phyloP scores from a whole-genome alignment of 2,888 invertebrate genomes.

The Latrodectus hesperus region DNA sequence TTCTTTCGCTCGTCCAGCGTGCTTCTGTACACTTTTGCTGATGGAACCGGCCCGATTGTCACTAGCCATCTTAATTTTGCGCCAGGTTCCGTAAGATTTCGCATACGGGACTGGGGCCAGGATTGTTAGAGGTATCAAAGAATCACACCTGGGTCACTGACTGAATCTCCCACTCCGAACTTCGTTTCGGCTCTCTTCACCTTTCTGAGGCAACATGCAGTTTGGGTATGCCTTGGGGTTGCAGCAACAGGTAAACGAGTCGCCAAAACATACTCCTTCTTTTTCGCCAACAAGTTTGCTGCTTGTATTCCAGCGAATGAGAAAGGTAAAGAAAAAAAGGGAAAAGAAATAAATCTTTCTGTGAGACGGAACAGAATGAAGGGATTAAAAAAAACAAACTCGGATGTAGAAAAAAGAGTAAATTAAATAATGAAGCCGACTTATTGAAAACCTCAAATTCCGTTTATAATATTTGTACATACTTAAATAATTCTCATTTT shows the following conservation, averaged over 20 bases:
- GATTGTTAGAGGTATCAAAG: conserved; percentile 1
- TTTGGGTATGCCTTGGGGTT: conserved; percentile 4
- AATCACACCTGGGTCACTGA: conserved; percentile 30
- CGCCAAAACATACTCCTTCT: conserved; percentile 31
- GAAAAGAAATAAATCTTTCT: not conserved
- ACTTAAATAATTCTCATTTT: no score
- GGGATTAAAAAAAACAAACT: not conserved
- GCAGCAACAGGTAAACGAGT: conserved; percentile 50
- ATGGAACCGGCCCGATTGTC: conserved; percentile 81
- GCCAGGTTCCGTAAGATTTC: conserved; percentile 64
- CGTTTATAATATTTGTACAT: no score
- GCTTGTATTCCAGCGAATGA: conserved; percentile 4
- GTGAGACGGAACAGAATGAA: not conserved
- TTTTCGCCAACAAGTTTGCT: conserved; percentile 45
- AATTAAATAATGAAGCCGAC: no score
- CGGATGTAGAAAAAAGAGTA: not conserved
- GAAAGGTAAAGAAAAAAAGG: conserved; percentile 1
- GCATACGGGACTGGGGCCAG: conserved; percentile 66
- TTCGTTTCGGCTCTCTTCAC: conserved; percentile 35
- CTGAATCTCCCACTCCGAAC: conserved; percentile 29
- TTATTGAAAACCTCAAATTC: no score
- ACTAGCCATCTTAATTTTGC: conserved; percentile 61
- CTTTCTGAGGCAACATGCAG: conserved; percentile 18
- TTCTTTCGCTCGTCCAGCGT: conserved; percentile 96
- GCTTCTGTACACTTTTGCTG: conserved; percentile 95